phyloP scores from a whole-genome alignment of 2,113 vertebrate species.

The Triplophysa siluroides region DNA sequence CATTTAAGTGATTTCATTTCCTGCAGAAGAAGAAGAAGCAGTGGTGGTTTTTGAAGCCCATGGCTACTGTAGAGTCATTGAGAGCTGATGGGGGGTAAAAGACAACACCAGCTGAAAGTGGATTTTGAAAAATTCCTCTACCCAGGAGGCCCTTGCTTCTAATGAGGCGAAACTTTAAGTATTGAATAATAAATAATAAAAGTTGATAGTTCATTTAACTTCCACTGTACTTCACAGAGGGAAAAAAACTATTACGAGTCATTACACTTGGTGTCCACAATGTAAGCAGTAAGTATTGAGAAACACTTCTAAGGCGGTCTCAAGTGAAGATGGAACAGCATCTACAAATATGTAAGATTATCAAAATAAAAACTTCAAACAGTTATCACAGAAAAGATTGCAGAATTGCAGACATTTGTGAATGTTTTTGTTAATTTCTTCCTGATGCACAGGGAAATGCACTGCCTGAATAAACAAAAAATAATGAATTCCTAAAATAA shows the following conservation, averaged over 20 bases:
- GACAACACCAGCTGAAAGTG: constrained; percentile 93
- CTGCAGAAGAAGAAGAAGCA: constrained; percentile 15
- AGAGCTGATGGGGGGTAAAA: constrained; percentile 87
- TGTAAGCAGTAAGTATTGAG: constrained; percentile 89
- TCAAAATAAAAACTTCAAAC: background rate
- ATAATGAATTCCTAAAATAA: constrained; percentile 10
- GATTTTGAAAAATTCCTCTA: constrained; percentile 82
- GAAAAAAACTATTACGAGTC: constrained; percentile 92
- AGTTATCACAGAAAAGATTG: background rate
- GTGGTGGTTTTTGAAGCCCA: constrained; percentile 72
- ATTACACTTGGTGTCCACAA: constrained; percentile 93
- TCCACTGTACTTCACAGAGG: constrained; percentile 90
- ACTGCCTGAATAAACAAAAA: constrained; percentile 12
- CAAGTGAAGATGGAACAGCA: constrained; percentile 39
- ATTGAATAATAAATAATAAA: constrained; percentile 99
- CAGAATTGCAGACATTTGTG: background rate
- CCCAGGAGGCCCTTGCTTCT: constrained; percentile 91
- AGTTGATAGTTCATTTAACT: constrained; percentile 99
- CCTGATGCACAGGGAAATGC: background rate
- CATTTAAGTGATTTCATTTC: constrained; percentile 24
- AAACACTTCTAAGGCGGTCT: constrained; percentile 60
- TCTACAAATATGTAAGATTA: background rate
- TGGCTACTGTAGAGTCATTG: constrained; percentile 83
- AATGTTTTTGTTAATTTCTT: background rate
- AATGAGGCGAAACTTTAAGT: constrained; percentile 99